These are phyloP conservation scores for Crotalus viridis DNA, from an alignment of 2,113 vertebrate genomes.

Conservation along the genomic window DNA sequence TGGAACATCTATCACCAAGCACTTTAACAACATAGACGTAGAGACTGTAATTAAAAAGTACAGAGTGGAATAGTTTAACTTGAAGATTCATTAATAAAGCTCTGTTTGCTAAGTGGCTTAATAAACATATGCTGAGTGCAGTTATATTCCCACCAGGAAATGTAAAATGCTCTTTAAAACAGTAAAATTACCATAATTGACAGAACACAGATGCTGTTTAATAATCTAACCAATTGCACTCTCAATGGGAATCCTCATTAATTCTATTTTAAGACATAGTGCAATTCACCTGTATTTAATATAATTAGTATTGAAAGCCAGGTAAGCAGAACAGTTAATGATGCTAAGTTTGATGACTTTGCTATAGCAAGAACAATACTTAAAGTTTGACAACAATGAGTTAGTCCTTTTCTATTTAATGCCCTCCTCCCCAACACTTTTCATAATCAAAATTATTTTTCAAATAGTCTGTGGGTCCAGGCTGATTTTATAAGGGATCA, in stretches of 20 bases:
- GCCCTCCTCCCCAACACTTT: background rate
- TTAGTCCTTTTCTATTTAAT: background rate
- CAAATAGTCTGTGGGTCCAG: background rate
- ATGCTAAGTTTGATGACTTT: slow-evolving; percentile 49
- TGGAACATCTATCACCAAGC: background rate
- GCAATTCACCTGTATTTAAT: slow-evolving; percentile 55
- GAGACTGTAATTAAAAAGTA: slow-evolving; percentile 26
- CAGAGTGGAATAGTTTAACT: accelerated
- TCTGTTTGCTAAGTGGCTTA: slow-evolving; percentile 45
- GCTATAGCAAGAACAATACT: slow-evolving; percentile 32
- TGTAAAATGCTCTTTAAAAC: slow-evolving; percentile 63
- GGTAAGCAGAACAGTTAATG: slow-evolving; percentile 61
- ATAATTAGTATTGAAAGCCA: slow-evolving; percentile 59
- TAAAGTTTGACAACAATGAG: slow-evolving; percentile 12
- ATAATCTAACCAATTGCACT: slow-evolving; percentile 63
- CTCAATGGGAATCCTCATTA: slow-evolving; percentile 60
- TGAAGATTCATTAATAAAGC: slow-evolving; percentile 37
- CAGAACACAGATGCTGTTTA: slow-evolving; percentile 66
- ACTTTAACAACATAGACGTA: slow-evolving; percentile 7
- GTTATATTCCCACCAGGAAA: slow-evolving; percentile 60
- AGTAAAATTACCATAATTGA: slow-evolving; percentile 64
- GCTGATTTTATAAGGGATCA: background rate
- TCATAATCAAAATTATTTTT: slow-evolving; percentile 3
- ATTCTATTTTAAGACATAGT: slow-evolving; percentile 64
- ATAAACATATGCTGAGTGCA: slow-evolving; percentile 57